Evolutionary conservation across 2,888 invertebrate genomes (phyloP).

Genomic region (Philonicus albiceps): DNA sequence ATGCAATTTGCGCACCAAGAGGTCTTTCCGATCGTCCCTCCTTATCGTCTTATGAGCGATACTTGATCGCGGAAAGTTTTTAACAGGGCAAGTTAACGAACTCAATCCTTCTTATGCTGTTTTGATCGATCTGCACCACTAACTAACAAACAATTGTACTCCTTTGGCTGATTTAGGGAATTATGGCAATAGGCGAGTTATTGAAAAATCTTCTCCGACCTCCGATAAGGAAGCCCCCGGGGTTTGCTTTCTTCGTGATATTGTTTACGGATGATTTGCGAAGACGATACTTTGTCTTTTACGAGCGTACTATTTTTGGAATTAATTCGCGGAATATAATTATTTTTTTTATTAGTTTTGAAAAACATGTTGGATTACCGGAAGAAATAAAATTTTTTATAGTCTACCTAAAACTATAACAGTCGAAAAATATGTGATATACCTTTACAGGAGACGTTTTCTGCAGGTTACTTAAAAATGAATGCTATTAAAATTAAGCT

Average conservation of each 20-base stretch:
- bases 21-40: not conserved
- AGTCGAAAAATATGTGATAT: no score
- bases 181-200: not conserved
- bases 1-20: not conserved
- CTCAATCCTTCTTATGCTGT: not conserved
- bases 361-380: not conserved
- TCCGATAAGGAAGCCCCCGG: not conserved
- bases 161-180: not conserved
- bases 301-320: not conserved
- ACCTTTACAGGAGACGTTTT: no score
- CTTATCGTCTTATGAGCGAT: not conserved
- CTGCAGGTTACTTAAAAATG: no score
- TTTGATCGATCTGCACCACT: not conserved
- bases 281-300: not conserved
- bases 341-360: not conserved
- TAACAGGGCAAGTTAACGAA: not conserved
- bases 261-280: not conserved
- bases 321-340: not conserved
- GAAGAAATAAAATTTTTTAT: no score
- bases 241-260: not conserved
- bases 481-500: no score
- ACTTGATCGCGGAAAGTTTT: not conserved
- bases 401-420: no score
- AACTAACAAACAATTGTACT: not conserved
- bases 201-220: not conserved